phyloP scores from a whole-genome alignment of 2,888 invertebrate species.

The Seira sanloemensis region DNA sequence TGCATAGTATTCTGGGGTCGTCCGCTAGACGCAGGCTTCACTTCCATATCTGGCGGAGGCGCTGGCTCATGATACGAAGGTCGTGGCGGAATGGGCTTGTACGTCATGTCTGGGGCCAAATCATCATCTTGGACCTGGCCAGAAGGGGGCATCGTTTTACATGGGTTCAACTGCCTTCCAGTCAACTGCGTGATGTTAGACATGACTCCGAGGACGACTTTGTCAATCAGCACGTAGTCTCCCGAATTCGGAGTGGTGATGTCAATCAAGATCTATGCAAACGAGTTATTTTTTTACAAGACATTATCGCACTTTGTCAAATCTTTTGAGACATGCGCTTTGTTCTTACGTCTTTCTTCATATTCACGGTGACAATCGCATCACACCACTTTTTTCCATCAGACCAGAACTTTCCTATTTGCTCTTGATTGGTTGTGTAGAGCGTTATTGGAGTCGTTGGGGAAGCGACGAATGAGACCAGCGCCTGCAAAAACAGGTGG shows the following conservation, averaged over 20 bases:
- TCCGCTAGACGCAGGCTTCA: constrained; percentile 10
- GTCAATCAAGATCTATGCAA: constrained; percentile 42
- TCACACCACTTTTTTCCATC: constrained; percentile 67
- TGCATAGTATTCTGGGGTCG: not conserved
- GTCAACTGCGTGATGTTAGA: constrained; percentile 32
- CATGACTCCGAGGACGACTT: constrained; percentile 54
- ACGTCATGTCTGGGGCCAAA: constrained; percentile 34
- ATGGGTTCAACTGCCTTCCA: constrained; percentile 37
- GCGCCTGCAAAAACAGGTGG: constrained; percentile 54
- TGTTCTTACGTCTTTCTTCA: constrained; percentile 21
- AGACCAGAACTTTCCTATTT: constrained; percentile 62
- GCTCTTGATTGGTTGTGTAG: constrained; percentile 19
- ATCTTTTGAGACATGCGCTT: not conserved
- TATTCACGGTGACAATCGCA: constrained; percentile 49
- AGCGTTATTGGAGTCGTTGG: constrained; percentile 49
- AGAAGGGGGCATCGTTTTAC: constrained; percentile 26
- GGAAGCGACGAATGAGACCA: constrained; percentile 55
- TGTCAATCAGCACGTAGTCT: constrained; percentile 61
- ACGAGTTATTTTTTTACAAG: not conserved
- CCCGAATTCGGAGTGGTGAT: constrained; percentile 30
- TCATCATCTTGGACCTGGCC: constrained; percentile 8
- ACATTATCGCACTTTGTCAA: not conserved
- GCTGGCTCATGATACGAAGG: not conserved
- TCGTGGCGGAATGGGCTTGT: constrained; percentile 5
- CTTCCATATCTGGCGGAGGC: constrained; percentile 29